These are phyloP conservation scores for Pycnonotus jocosus DNA, from an alignment of 2,113 vertebrate species.

Conservation along the genomic window DNA sequence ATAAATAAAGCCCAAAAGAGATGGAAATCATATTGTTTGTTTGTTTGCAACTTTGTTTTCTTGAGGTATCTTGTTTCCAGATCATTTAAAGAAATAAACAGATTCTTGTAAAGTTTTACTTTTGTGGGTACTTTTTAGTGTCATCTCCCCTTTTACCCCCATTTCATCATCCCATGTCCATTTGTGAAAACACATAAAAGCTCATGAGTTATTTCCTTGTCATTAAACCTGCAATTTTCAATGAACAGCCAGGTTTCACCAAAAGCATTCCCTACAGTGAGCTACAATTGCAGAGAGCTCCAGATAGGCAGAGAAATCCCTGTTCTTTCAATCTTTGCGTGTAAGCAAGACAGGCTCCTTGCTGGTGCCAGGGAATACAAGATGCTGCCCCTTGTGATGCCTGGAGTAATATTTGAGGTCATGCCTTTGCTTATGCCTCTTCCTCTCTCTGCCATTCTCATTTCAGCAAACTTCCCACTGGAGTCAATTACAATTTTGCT, in stretches of 20 bases:
- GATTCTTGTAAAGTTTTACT: not conserved
- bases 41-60: not conserved
- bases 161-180: not conserved
- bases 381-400: not conserved
- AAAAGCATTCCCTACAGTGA: not conserved
- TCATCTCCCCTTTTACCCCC: not conserved
- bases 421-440: not conserved
- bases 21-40: not conserved
- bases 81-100: not conserved
- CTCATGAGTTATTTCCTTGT: not conserved
- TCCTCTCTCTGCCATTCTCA: not conserved
- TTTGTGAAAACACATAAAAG: not conserved
- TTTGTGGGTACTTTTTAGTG: not conserved
- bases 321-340: not conserved
- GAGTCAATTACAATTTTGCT: conserved; percentile 61
- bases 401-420: not conserved
- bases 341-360: not conserved
- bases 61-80: not conserved
- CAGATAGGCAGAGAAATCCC: not conserved
- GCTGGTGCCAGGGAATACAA: not conserved
- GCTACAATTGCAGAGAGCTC: not conserved
- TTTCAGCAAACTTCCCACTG: conserved; percentile 29
- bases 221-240: not conserved
- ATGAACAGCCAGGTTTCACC: not conserved
- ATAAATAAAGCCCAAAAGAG: not conserved